Base-by-base conservation (phyloP, 1,140 invertebrate species). In the Drosophila nigrodunni region DNA sequence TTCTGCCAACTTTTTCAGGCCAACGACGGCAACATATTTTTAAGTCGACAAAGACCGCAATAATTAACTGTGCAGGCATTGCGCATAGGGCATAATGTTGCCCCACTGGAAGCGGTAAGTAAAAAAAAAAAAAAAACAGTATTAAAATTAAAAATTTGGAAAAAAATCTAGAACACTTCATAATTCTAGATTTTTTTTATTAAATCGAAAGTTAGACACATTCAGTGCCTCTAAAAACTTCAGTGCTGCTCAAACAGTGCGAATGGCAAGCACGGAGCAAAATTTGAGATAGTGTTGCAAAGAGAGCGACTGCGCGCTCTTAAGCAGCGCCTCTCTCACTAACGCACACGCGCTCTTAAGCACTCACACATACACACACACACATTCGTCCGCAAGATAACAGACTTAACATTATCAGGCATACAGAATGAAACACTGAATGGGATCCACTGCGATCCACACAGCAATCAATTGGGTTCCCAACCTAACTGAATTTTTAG, bases 81-180 rank as follows among this genome's bases (percentile, higher is more conserved):
- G 80, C 69, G 68, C 59, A 81, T 65, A 64, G 91, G 91, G 90
- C 80, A 91, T 78, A 30, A 92, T 92, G 91, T 87, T 91, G 87
- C 91, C 91, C 91, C 86, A 78, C 57, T 91, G 87, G 87, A 92
- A 92, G 91, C 89, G 91, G 91, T 92, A 82, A 83, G 82, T 90
- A 35, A 46, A 37, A 10, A 2, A 2, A n/a, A 25, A 30, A 11
- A 50, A 21, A 49, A 49, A 9, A n/a, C n/a, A 18, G 4, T n/a
- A 58, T 7, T 13, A 4, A 21, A 60, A 43, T 10, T 9, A 37
- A 4, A 34, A 60, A 39, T 10, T 10, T 30, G 15, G 7, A 44
- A 44, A 5, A 25, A 54, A 30, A 43, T 54, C 10, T 13, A 25
- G 10, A n/a, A 10, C 21, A 18, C 4, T 43, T 30, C 6, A 30